Evolutionary conservation across 2,888 invertebrate genomes (phyloP), one percentile per base, ranked within the genome.

Genomic region (Metellina segmentata): DNA sequence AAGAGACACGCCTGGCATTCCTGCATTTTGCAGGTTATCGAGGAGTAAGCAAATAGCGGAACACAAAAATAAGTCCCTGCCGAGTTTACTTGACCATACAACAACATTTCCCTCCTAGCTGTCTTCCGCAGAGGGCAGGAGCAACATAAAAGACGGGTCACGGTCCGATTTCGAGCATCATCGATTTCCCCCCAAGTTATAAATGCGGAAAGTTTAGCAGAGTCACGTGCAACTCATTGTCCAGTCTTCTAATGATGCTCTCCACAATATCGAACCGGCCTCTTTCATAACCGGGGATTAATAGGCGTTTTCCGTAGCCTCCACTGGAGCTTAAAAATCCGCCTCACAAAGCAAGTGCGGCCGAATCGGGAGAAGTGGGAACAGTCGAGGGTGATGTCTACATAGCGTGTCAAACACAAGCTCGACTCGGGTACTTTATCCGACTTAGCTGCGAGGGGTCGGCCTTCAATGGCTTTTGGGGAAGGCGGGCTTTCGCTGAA

Each of bases 161-260:
- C 91, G 91, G 82, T 70, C 82, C 69, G 53, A 91, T 91, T 81
- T 74, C 91, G 53, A 79, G 87, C 91, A 75, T 83, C 91, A 91
- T 91, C 82, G 87, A 77, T 16, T 70, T 49, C 81, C 82, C 49
- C 78, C 70, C 82, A 13, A 71, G 85, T 81, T 81, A 87, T 77
- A 81, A 86, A 83, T 78, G 82, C 61, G 71, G 81, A 78, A 91
- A 82, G 77, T 81, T 86, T 87, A 77, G 77, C 86, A 81, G 78
- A 91, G 91, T 86, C 91, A 91, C 91, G 91, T 53, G 77, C 77
- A 19, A 74, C 7, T 49, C 71, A 87, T 87, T 91, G 82, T 91
- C 86, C 82, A 78, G 71, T 75, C 77, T 52, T 81, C 77, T 91
- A 91, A 91, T 87, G 91, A 91, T 91, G 70, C 70, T 8, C 87